Base-by-base conservation (phyloP, 2,888 invertebrate species). In the Synergus umbraculus region DNA sequence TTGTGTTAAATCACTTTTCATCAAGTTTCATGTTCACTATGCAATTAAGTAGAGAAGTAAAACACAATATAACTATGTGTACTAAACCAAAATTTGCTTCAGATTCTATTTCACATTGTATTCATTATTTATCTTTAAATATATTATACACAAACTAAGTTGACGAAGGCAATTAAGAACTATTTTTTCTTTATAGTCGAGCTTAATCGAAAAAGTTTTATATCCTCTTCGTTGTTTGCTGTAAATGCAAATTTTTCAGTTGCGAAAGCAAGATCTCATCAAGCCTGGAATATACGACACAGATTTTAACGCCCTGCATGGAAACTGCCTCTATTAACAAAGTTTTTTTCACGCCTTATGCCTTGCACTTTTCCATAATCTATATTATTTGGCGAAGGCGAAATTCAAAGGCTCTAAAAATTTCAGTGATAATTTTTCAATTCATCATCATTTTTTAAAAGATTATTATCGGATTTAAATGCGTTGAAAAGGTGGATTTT, bases 201-300 rank as follows among this genome's bases (percentile, higher is more conserved):
- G 73, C n/a, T 73, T 73, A 73, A 73, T 73, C 73, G 73, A 73
- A 73, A 73, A 73, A 73, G 54, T 73, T 73, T 37, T 54, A 49
- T 73, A 73, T 73, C 54, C 73, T 73, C 15, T 41, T 15, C 54
- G 54, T 73, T 73, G 54, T 37, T 73, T 73, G 54, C 73, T 49
- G 54, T 4, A 18, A 73, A 73, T 73, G 73, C 73, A 73, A 73
- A 73, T 73, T 73, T 73, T 49, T 73, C 54, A 54, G 49, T 54
- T 73, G 73, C 15, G 54, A 41, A 37, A 54, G 73, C 73, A 73
- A 73, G 73, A 73, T 73, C 73, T 73, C 73, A 73, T 73, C 73
- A 54, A 73, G 49, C 37, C 73, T n/a, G 37, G 49, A 54, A 49
- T 73, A 49, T 73, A 73, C 54, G 54, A 54, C 54, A 29, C 54